Evolutionary conservation across 2,888 invertebrate species (phyloP).

Genomic region (Parapristionchus giblindavisi): DNA sequence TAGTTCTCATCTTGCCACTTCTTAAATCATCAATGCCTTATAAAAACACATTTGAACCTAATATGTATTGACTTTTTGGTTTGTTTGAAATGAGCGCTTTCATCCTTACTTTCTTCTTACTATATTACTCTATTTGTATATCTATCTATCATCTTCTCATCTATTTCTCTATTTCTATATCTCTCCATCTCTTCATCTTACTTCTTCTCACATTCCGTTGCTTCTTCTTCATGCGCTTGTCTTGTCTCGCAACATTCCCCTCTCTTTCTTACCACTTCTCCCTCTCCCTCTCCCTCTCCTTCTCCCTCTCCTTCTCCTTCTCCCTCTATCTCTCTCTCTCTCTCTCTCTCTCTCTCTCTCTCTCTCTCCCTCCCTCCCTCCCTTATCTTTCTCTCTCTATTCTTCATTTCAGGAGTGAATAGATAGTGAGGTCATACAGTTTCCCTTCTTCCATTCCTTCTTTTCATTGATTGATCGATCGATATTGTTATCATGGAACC

Average conservation of each 20-base stretch:
- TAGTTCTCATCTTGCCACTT: too few relatives aligned
- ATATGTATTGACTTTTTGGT: too few relatives aligned
- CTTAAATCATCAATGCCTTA: too few relatives aligned
- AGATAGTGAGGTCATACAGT: neutral
- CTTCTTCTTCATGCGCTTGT: neutral
- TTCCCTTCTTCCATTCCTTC: neutral
- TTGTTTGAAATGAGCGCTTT: too few relatives aligned
- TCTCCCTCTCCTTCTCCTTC: neutral
- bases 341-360: slow-evolving; percentile 14
- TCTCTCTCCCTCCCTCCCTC: slow-evolving; percentile 15
- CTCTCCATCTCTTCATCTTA: neutral
- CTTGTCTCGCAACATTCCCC: neutral
- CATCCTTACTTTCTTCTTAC: too few relatives aligned
- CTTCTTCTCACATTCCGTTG: neutral
- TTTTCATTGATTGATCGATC: neutral
- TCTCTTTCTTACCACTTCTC: neutral
- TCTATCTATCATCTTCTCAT: neutral
- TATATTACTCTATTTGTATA: neutral
- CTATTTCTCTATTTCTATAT: neutral
- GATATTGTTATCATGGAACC: slow-evolving; percentile 47
- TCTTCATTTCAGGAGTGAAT: slow-evolving; percentile 1
- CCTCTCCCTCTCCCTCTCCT: too few relatives aligned
- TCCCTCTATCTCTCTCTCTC: neutral
- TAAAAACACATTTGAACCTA: too few relatives aligned
- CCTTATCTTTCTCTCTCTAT: neutral